Conservation (phyloP, 2,888 invertebrate genomes). For the Nymphalis c-album region DNA sequence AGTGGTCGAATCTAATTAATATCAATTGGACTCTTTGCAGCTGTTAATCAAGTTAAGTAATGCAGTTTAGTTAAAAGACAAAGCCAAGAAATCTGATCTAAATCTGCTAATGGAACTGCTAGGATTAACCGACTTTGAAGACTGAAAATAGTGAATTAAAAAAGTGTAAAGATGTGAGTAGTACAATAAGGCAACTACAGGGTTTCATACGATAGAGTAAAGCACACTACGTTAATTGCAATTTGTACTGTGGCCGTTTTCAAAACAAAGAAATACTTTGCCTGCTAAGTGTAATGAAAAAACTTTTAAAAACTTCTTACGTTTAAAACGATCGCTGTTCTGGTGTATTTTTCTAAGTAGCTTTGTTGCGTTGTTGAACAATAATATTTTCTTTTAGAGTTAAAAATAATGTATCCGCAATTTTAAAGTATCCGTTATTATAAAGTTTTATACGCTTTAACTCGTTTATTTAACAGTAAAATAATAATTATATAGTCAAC, state of each 20-base stretch:
- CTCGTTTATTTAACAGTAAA: too few relatives aligned
- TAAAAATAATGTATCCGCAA: background rate
- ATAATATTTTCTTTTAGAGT: constrained; percentile 8
- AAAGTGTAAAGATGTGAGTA: constrained; percentile 12
- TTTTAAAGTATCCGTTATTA: too few relatives aligned
- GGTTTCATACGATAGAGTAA: constrained; percentile 19
- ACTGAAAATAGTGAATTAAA: constrained; percentile 13
- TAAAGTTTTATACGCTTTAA: too few relatives aligned
- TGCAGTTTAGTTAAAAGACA: constrained; percentile 8
- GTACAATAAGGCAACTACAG: constrained; percentile 4
- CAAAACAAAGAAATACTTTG: constrained; percentile 44
- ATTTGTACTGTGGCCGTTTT: constrained; percentile 41
- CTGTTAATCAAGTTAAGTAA: constrained; percentile 9
- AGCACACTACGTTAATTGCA: constrained; percentile 46
- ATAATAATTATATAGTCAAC: too few relatives aligned
- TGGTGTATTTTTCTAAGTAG: constrained; percentile 30
- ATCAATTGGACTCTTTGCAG: background rate
- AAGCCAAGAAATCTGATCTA: constrained; percentile 12
- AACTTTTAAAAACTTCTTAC: constrained; percentile 38
- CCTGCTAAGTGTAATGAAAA: constrained; percentile 44
- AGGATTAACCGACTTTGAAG: constrained; percentile 11
- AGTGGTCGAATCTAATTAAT: background rate
- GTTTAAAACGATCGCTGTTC: constrained; percentile 34
- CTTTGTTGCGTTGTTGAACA: constrained; percentile 28
- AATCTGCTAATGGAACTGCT: constrained; percentile 14